Conservation (phyloP, 1,140 invertebrate species). For the Platorchestia sp. region DNA sequence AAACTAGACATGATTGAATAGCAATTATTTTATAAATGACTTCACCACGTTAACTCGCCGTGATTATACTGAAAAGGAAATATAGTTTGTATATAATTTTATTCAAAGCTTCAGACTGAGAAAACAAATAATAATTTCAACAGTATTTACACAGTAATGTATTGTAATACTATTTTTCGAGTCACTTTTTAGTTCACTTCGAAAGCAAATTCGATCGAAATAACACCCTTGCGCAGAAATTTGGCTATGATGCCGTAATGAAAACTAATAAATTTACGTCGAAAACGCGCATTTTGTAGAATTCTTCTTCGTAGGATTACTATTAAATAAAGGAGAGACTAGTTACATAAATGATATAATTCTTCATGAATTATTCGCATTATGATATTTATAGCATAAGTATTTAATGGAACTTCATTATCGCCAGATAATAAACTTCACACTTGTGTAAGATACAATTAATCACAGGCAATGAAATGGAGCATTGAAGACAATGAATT, state of each 20-base stretch:
- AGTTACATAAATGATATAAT: neutral
- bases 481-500: neutral
- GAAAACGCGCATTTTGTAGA: neutral
- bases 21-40: too few species aligned
- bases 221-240: too few species aligned
- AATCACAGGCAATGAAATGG: neutral
- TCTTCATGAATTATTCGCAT: neutral
- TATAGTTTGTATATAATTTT: neutral
- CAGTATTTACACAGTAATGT: neutral
- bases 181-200: neutral
- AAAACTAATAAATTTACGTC: neutral
- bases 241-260: too few species aligned
- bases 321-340: neutral
- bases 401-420: neutral
- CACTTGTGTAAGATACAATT: neutral
- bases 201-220: neutral
- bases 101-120: neutral
- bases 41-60: too few species aligned
- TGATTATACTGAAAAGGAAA: too few species aligned
- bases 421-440: neutral
- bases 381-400: neutral
- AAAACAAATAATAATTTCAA: neutral
- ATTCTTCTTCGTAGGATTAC: neutral
- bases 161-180: neutral
- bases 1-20: too few species aligned